These are phyloP conservation scores for Troides aeacus DNA, from an alignment of 2,888 invertebrate species.

Conservation along the genomic window DNA sequence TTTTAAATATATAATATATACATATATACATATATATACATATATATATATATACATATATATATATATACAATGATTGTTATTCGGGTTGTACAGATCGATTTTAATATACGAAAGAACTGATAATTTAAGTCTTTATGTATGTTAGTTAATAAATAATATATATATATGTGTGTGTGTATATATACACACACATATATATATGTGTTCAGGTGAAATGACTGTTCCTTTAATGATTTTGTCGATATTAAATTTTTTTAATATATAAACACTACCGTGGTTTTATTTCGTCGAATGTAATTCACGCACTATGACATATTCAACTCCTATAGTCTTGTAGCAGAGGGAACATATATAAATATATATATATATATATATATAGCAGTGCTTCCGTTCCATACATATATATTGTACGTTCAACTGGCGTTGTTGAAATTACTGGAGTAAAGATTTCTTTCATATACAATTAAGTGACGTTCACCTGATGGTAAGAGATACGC, in stretches of 20 bases:
- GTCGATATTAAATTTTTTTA: slow-evolving; percentile 23
- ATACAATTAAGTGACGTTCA: too few relatives aligned
- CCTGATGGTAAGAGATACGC: too few relatives aligned
- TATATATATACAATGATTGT: slow-evolving; percentile 19
- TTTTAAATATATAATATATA: slow-evolving; percentile 1
- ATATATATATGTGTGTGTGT: too few relatives aligned
- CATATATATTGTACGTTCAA: too few relatives aligned
- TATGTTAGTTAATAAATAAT: slow-evolving; percentile 16
- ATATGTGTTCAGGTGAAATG: slow-evolving; percentile 15
- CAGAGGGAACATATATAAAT: too few relatives aligned
- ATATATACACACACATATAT: not conserved
- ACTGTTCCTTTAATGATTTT: slow-evolving; percentile 27
- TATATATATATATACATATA: not conserved
- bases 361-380: too few relatives aligned
- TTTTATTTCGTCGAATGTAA: too few relatives aligned
- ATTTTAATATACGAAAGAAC: slow-evolving; percentile 36
- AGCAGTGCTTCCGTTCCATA: too few relatives aligned
- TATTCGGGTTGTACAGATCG: slow-evolving; percentile 32
- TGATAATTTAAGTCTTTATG: slow-evolving; percentile 34
- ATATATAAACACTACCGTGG: slow-evolving; percentile 1
- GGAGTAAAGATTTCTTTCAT: too few relatives aligned
- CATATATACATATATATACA: slow-evolving; percentile 1
- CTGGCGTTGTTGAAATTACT: too few relatives aligned
- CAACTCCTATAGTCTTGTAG: too few relatives aligned
- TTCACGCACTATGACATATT: too few relatives aligned